Base-by-base conservation (phyloP, 2,888 invertebrate genomes). In the Cyclophora albipunctata region DNA sequence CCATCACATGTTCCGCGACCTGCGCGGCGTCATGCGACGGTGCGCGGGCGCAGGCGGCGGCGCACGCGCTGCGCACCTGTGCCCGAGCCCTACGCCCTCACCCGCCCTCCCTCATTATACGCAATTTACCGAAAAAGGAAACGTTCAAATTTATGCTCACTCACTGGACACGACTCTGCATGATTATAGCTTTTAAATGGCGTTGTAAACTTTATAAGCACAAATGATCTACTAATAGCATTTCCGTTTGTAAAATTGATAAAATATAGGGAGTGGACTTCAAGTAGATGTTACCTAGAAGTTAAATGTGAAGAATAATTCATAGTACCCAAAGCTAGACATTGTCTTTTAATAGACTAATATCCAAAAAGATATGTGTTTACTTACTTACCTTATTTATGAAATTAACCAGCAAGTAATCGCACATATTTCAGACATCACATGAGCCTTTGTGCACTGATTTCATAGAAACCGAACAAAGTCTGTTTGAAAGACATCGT, bases 41-140 rank as follows among this genome's bases (percentile, higher is more conserved):
- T 48, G 46, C 45, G 20, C 20, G 20, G 20, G 20, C 20, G 20
- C 20, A 20, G 46, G 41, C 46, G 6, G 40, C 34, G 34, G 48
- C 42, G 67, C 82, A 77, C 83, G 79, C 81, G 82, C 78, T 69
- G 42, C 65, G 73, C 84, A 84, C 83, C 85, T 84, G 85, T 79
- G 72, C 63, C 42, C 53, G 62, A 59, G 63, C 20, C 61, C 66
- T 60, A 66, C 63, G 70, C 77, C 76, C 74, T 64, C 58, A 57
- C 62, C 73, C 75, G 73, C 79, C 79, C 74, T 76, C 71, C 52
- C 73, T 80, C 78, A 81, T 84, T 85, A 84, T 74, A 80, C 67
- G 76, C 78, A 82, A 84, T 83, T 84, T 81, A 75, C 71, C 62
- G 64, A 68, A 71, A 20, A 64, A 75, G 77, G 80, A 82, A 84